A percentile compares a stretch with the other conserved stretches of the same genome.
phyloP scores from a whole-genome alignment of 64 coral and sea anemone genomes.

The Porites australiensis region DNA sequence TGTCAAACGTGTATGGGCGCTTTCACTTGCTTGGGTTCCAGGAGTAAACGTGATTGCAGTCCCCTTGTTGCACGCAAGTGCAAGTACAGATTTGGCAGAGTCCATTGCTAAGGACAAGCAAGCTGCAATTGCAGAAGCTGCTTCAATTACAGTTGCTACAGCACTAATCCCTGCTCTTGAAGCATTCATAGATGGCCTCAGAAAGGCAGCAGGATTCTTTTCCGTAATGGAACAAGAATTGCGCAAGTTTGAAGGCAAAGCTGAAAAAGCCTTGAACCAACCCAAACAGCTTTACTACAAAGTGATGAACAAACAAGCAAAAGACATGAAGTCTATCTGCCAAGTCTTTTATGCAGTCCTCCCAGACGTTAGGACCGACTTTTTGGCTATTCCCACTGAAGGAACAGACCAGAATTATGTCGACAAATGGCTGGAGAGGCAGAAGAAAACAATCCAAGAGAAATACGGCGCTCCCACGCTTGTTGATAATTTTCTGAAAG shows the following conservation, averaged over 20 bases:
- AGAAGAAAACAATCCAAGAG: neutral
- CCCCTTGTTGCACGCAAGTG: neutral
- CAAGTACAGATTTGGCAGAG: neutral
- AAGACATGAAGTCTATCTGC: constrained; percentile 5
- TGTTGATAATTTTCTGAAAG: neutral
- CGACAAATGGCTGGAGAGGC: constrained; percentile 25
- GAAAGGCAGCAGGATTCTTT: no score
- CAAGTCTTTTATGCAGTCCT: constrained; percentile 6
- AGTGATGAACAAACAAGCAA: no score
- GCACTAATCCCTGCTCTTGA: constrained; percentile 32
- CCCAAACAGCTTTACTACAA: no score
- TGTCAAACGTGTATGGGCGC: neutral
- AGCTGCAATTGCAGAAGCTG: neutral
- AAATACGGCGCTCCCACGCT: neutral
- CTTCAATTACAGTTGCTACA: neutral
- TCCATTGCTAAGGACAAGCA: neutral
- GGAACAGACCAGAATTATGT: constrained; percentile 50
- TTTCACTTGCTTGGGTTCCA: neutral
- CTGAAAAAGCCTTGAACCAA: neutral
- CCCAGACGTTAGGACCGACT: constrained; percentile 36
- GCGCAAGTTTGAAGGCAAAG: constrained; percentile 31
- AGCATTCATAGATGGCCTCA: neutral
- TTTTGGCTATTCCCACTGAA: neutral
- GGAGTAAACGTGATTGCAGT: neutral
- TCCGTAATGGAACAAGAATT: no score